These are phyloP conservation scores for Epinotia brunnichana DNA, from an alignment of 2,888 invertebrate genomes.

Conservation along the genomic window DNA sequence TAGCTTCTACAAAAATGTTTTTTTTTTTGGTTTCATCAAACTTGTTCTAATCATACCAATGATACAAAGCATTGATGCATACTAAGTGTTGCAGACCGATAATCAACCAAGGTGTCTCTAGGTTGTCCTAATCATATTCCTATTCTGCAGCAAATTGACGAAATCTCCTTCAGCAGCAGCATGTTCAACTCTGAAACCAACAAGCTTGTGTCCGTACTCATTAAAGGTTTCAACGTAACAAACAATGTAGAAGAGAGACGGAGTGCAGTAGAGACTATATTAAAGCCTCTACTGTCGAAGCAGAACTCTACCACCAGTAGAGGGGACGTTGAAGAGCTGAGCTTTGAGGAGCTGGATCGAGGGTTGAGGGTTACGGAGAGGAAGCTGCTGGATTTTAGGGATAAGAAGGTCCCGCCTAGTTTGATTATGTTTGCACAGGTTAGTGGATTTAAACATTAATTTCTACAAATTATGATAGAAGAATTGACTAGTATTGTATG, in stretches of 20 bases:
- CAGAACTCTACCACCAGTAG: constrained; percentile 67
- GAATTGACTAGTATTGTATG: too few relatives aligned
- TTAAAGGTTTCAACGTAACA: constrained; percentile 91
- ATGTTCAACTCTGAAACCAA: constrained; percentile 94
- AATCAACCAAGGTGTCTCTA: too few relatives aligned
- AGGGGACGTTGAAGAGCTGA: constrained; percentile 53
- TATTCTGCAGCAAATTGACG: constrained; percentile 89
- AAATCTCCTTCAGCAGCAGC: constrained; percentile 93
- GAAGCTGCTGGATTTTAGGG: constrained; percentile 86
- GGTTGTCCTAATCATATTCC: neutral
- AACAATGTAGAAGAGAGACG: constrained; percentile 86
- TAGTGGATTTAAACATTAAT: constrained; percentile 51
- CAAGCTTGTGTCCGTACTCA: constrained; percentile 91
- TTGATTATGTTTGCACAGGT: constrained; percentile 93
- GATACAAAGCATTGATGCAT: too few relatives aligned
- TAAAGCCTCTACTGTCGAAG: constrained; percentile 78
- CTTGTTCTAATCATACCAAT: too few relatives aligned
- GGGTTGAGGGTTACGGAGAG: constrained; percentile 56
- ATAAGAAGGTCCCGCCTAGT: constrained; percentile 90
- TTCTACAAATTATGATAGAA: too few relatives aligned
- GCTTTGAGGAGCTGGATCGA: constrained; percentile 51
- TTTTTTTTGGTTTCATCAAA: too few relatives aligned
- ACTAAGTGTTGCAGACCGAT: too few relatives aligned
- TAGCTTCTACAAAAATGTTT: too few relatives aligned
- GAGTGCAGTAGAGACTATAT: constrained; percentile 74